A percentile compares a stretch with the other conserved stretches of the same genome.
phyloP scores from a whole-genome alignment of 2,888 invertebrate genomes.

The Platycheirus albimanus region DNA sequence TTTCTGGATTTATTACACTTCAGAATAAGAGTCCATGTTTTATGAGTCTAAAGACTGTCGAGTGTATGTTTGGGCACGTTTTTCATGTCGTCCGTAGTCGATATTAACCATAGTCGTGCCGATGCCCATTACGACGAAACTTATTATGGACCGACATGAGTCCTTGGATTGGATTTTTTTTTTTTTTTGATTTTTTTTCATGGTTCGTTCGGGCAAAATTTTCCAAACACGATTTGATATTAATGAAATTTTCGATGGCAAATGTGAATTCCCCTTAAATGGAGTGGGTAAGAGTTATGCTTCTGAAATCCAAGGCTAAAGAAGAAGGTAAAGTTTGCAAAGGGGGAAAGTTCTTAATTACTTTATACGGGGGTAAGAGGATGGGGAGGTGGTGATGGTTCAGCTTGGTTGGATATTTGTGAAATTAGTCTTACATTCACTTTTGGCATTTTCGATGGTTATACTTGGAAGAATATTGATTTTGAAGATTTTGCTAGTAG shows the following conservation, averaged over 20 bases:
- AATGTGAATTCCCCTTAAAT: constrained; percentile 26
- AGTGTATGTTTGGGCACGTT: constrained; percentile 55
- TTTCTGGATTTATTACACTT: constrained; percentile 40
- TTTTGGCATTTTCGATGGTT: constrained; percentile 37
- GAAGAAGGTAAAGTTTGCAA: constrained; percentile 6
- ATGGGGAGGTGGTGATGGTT: too few species aligned
- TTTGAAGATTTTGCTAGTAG: constrained; percentile 21
- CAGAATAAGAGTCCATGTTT: constrained; percentile 30
- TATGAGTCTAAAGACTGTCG: constrained; percentile 44
- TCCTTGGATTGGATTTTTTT: constrained; percentile 20
- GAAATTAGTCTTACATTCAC: constrained; percentile 12
- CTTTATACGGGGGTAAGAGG: neutral
- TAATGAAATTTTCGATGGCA: constrained; percentile 38
- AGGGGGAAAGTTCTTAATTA: constrained; percentile 33
- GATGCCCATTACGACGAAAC: constrained; percentile 36
- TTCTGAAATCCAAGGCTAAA: neutral
- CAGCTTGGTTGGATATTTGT: neutral
- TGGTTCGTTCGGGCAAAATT: constrained; percentile 22
- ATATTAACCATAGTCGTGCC: constrained; percentile 32
- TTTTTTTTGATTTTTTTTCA: neutral
- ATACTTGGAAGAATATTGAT: constrained; percentile 30
- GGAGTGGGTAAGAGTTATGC: neutral
- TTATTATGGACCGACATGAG: constrained; percentile 52
- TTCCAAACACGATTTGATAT: constrained; percentile 43
- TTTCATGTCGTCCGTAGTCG: constrained; percentile 44